Conservation (phyloP, 1,140 invertebrate genomes). For the Pseudomyrmex cubaensis region DNA sequence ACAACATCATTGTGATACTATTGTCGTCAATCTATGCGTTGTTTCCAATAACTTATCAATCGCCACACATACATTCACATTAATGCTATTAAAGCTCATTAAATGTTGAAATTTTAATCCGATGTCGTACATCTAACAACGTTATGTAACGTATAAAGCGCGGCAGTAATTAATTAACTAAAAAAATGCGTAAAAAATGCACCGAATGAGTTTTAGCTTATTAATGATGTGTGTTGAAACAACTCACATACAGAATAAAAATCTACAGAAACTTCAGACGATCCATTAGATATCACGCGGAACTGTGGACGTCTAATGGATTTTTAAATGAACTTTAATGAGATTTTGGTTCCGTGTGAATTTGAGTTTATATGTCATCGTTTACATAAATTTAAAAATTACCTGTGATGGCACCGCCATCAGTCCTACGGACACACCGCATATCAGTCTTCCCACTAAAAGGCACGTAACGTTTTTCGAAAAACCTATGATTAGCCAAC, state of each 20-base stretch:
- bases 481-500: conserved; percentile 88
- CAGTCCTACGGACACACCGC: conserved; percentile 89
- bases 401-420: conserved; percentile 89
- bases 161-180: neutral
- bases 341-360: no score
- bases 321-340: no score
- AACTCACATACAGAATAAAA: no score
- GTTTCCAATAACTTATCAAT: no score
- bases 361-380: neutral
- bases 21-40: no score
- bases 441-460: conserved; percentile 88
- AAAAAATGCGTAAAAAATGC: neutral
- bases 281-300: no score
- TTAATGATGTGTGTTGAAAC: neutral
- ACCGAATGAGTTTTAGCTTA: neutral
- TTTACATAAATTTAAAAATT: neutral
- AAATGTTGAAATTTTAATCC: neutral
- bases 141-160: neutral
- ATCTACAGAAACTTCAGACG: no score
- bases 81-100: neutral
- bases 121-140: neutral
- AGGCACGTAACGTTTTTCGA: conserved; percentile 86
- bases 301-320: no score
- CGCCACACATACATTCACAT: neutral
- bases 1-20: no score